These are phyloP conservation scores for Bombylius discolor DNA, from an alignment of 2,888 invertebrate species.

Conservation along the genomic window DNA sequence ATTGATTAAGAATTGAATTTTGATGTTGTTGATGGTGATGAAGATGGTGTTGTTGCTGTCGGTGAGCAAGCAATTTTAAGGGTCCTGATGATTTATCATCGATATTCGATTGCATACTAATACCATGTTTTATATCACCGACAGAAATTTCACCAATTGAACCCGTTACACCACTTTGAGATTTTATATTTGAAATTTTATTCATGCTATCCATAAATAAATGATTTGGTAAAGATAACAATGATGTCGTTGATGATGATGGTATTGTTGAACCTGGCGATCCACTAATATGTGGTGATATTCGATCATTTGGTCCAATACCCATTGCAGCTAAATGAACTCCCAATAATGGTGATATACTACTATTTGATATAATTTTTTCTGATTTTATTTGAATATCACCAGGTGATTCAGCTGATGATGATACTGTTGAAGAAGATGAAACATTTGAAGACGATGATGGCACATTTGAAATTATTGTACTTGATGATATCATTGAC, in stretches of 20 bases:
- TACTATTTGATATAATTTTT: constrained; percentile 1
- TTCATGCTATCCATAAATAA: neutral
- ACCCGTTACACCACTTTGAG: neutral
- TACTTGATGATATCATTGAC: constrained; percentile 3
- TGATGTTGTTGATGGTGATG: neutral
- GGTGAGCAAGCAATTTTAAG: neutral
- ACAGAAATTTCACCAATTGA: neutral
- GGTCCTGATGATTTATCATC: constrained; percentile 1
- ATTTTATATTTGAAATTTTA: constrained; percentile 1
- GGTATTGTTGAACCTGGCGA: constrained; percentile 1
- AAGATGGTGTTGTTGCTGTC: neutral
- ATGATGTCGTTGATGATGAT: constrained; percentile 10
- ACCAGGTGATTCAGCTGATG: neutral
- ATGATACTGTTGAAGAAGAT: constrained; percentile 22
- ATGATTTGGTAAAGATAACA: constrained; percentile 22
- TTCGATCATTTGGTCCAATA: neutral
- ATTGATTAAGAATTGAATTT: neutral
- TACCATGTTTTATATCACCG: too few relatives aligned
- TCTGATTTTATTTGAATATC: constrained; percentile 2
- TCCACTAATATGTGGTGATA: neutral
- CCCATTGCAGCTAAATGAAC: neutral
- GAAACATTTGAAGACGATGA: constrained; percentile 9
- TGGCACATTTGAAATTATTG: constrained; percentile 6
- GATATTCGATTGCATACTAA: neutral
- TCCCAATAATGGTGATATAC: neutral